Base-by-base conservation (phyloP, 2,113 vertebrate genomes). In the Suncus etruscus region DNA sequence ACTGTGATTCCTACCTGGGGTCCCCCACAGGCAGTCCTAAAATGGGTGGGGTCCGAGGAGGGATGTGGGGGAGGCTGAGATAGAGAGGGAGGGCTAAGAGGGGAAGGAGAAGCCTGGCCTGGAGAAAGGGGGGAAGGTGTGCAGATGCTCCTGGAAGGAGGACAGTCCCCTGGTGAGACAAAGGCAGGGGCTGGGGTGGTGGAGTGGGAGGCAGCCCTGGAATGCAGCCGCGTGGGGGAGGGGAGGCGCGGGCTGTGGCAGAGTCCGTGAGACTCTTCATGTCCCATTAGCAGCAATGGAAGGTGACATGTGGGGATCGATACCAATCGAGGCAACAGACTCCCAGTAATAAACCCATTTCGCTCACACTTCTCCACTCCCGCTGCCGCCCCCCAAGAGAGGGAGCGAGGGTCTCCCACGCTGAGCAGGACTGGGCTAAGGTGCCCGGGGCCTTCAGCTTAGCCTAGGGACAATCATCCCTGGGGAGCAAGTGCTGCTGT, bases 261-360 rank as follows among this genome's bases (percentile, higher is more conserved):
- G 48, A 12, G 39, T 83, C 24, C 45, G 2, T 9, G 91, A 90
- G 94, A 89, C 95, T 72, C 97, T 95, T 97, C 96, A 95, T 50
- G 96, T 95, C 93, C 95, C 95, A 94, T 97, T 95, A 97, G 95
- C 9, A 12, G 80, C 96, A 92, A 96, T 91, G 96, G 92, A 90
- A 96, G 95, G 94, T 96, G 97, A 95, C 96, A 96, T 93, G 95
- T 0, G 27, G 75, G 61, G 90, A 95, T 95, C 91, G 83, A 97
- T 95, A 89, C 76, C 97, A 95, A 95, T 96, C 51, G 47, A 68
- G 91, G 83, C 70, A 93, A 95, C 92, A 94, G 95, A 88, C 92
- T 95, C 95, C 88, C 20, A 47, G 93, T 96, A 96, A 97, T 94
- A 96, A 97, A 95, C 95, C 96, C 94, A 93, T 97, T 96, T 94